phyloP scores from a whole-genome alignment of 2,888 invertebrate genomes.

The Ecdyonurus torrentis region DNA sequence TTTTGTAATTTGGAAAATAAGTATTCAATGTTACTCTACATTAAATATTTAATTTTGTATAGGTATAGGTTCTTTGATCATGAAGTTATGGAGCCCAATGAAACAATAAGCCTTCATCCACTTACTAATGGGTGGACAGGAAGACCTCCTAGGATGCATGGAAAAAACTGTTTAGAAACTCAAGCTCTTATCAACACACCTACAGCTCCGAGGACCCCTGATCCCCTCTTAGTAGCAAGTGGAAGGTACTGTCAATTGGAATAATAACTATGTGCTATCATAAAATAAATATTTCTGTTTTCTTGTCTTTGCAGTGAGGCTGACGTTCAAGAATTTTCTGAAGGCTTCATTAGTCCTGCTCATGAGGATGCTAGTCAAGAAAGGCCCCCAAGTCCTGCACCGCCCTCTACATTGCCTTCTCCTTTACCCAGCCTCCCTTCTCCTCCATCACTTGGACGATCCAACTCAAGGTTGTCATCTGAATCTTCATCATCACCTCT shows the following conservation, averaged over 20 bases:
- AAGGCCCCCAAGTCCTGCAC: background rate
- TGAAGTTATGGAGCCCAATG: slow-evolving; percentile 26
- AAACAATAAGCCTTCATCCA: slow-evolving; percentile 20
- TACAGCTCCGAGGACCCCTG: slow-evolving; percentile 46
- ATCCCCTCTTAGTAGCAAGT: slow-evolving; percentile 9
- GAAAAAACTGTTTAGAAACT: slow-evolving; percentile 30
- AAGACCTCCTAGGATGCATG: slow-evolving; percentile 23
- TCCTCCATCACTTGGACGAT: background rate
- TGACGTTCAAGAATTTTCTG: background rate
- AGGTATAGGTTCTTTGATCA: slow-evolving; percentile 30
- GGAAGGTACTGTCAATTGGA: background rate
- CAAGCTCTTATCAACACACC: slow-evolving; percentile 38
- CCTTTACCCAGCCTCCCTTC: background rate
- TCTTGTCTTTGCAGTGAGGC: background rate
- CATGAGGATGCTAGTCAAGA: background rate
- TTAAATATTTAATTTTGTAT: too few species aligned
- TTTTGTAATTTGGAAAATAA: too few species aligned
- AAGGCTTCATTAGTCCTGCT: background rate
- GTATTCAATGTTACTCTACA: too few species aligned
- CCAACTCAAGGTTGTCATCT: background rate
- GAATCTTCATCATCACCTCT: background rate
- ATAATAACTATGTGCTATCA: too few species aligned
- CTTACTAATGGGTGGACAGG: slow-evolving; percentile 14
- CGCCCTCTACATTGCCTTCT: background rate
- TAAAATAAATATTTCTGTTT: too few species aligned